Percentiles rank a stretch among this genome's conserved stretches.
phyloP scores from a whole-genome alignment of 35 echinoderm and acorn worm genomes.

The Lytechinus variegatus region DNA sequence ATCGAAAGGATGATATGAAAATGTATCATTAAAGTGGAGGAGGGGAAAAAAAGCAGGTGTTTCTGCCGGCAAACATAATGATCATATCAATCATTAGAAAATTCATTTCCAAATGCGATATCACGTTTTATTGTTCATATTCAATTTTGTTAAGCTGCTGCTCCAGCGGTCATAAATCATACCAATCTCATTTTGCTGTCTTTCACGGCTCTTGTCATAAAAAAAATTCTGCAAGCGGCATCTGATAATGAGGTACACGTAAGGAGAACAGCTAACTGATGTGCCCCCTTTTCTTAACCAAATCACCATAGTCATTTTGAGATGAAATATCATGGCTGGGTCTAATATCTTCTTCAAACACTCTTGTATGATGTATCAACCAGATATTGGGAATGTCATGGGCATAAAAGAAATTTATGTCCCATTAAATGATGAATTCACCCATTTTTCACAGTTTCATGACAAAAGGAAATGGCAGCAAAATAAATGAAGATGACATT shows the following conservation, averaged over 20 bases:
- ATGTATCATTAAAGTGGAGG: neutral
- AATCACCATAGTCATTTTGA: constrained; percentile 1
- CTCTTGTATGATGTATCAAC: neutral
- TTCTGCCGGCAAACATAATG: neutral
- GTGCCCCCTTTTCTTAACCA: neutral
- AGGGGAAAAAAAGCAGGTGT: neutral
- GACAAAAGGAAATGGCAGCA: neutral
- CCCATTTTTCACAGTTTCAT: neutral
- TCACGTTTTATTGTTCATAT: constrained; percentile 20
- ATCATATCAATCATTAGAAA: constrained; percentile 14
- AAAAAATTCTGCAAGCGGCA: neutral
- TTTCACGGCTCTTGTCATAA: neutral
- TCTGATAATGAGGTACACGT: constrained; percentile 10
- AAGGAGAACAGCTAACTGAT: constrained; percentile 12
- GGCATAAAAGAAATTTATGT: neutral
- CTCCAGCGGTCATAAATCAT: neutral
- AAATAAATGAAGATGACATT: neutral
- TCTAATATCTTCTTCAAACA: constrained; percentile 11
- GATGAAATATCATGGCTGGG: neutral
- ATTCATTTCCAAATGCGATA: constrained; percentile 11
- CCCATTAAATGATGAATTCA: constrained; percentile 2
- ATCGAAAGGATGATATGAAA: neutral
- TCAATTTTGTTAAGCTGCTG: neutral
- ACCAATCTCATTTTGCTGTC: neutral
- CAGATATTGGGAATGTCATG: neutral